Base-by-base conservation (phyloP, 2,113 vertebrate genomes). In the Rhynchomys soricoides region DNA sequence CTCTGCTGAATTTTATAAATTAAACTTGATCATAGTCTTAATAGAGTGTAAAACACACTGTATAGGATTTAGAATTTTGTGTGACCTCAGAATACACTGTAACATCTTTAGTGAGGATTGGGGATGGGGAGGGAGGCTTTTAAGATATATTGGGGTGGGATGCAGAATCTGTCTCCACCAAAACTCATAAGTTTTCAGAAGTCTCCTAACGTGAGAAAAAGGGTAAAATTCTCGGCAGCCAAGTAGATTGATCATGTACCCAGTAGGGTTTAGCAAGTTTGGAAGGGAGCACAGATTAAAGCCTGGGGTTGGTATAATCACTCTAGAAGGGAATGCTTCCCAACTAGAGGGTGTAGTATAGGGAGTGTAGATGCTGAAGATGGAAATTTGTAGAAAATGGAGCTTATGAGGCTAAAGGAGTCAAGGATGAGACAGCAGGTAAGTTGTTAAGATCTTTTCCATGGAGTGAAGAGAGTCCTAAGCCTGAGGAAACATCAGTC, bases 331-430 rank as follows among this genome's bases (percentile, higher is more conserved):
- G 5, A 4, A 21, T 43, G 16, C 34, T 96, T n/a, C 62, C 12
- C 9, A 62, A 52, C 2, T 9, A 66, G 40, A 90, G 16, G 0
- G 0, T 45, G 29, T 62, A 4, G 2, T 2, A 12, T 3, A 19
- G 43, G 37, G 57, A 52, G n/a, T 31, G 11, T 31, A n/a, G 68
- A 57, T 22, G 17, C 40, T 31, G 26, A 85, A 68, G 40, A 59
- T 15, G 21, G 17, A 78, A 81, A 52, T n/a, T 37, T 37, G 59
- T 17, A 87, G 40, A 43, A 68, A 64, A 91, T 7, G 31, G 31
- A 40, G n/a, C 2, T 57, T 57, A 85, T 8, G 26, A 57, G 88
- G 17, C 29, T 59, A 29, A 10, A 37, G 17, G n/a, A 86, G 21
- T 66, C 62, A 77, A 82, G 31, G 37, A 78, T 50, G 1, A 59